Evolutionary conservation across 2,113 vertebrate genomes (phyloP), one percentile per base, ranked within the genome.

Genomic region (Lethenteron reissneri): DNA sequence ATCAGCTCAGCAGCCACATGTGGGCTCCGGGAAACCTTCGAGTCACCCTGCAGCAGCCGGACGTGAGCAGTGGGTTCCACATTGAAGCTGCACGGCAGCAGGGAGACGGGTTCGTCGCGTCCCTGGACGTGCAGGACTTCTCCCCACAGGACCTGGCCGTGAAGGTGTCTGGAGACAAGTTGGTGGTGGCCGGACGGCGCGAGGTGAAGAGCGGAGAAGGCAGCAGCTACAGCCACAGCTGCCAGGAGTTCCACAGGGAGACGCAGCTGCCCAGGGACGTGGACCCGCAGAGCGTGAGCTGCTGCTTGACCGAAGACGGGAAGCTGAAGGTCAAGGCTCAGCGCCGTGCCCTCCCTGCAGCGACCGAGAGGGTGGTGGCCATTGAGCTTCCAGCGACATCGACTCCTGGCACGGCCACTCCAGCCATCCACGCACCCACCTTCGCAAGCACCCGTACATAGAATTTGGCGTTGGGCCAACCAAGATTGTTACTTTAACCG

Each of bases 281-380:
- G 64, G 11, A 68, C 64, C 64, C 64, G n/a, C 64, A 68, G 64
- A 68, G 25, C n/a, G 64, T 68, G 64, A 68, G n/a, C 64, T 68
- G 64, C 64, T 68, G 64, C 64, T 68, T 68, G n/a, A 68, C 10
- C 9, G 8, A n/a, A 9, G 64, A 68, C 25, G 64, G 64, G 11
- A 68, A 11, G 64, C 25, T 68, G 64, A 68, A 25, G 64, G 25
- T 68, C 64, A 25, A 68, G 64, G 64, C 11, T 68, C 64, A n/a
- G 25, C 64, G 64, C 64, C 9, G 10, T 11, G 64, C 10, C 25
- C 25, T 25, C n/a, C n/a, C 64, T 68, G 64, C 64, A 68, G 8
- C 11, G n/a, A 2, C 10, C 10, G 64, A 68, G 25, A n/a, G 64
- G 64, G 10, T 68, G n/a, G 64, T 68, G 64, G n/a, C 64, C 10